Evolutionary conservation across 2,113 vertebrate species (phyloP), one percentile per base, ranked within the genome.

Genomic region (Chinchilla lanigera): DNA sequence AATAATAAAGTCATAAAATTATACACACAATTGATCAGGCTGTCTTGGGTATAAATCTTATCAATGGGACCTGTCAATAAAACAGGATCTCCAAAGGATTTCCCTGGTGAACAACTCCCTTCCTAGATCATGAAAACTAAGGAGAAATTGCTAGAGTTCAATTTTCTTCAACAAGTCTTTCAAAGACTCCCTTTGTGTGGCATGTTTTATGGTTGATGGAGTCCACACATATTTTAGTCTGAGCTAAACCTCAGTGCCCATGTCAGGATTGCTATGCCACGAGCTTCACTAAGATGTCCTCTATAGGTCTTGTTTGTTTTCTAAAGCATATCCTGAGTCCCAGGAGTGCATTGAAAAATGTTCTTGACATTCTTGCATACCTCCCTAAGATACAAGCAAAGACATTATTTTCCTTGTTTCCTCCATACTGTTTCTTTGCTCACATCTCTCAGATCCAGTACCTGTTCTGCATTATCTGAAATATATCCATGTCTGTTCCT

Each of bases 81-180:
- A 71, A 90, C 1, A 69, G 22, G 28, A 35, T 35, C 78, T 93
- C 47, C 12, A 65, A 52, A 95, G 19, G 33, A 90, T 52, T 84
- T 3, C 33, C 47, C 12, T 30, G 7, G 35, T 35, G 60, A 77
- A 52, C 16, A 50, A 1, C 5, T 69, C 7, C 50, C 61, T 75
- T 78, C 60, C 75, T 85, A 16, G 63, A 19, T 73, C 47, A 9
- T 56, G 44, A 78, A 78, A 86, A 85, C 54, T 61, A 44, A 83
- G 56, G 41, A 61, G 77, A 80, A 86, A 83, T 77, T 61, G 16
- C 50, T 81, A 84, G 26, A 33, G 24, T 86, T 84, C 5, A 7
- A 0, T 63, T 93, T 69, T 92, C 61, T 11, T 92, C 60, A 67
- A 22, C 24, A 78, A 26, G n/a, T 65, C 95, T 95, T 77, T 97